phyloP scores from a whole-genome alignment of 1,140 invertebrate species.

The Drosophila aff. region DNA sequence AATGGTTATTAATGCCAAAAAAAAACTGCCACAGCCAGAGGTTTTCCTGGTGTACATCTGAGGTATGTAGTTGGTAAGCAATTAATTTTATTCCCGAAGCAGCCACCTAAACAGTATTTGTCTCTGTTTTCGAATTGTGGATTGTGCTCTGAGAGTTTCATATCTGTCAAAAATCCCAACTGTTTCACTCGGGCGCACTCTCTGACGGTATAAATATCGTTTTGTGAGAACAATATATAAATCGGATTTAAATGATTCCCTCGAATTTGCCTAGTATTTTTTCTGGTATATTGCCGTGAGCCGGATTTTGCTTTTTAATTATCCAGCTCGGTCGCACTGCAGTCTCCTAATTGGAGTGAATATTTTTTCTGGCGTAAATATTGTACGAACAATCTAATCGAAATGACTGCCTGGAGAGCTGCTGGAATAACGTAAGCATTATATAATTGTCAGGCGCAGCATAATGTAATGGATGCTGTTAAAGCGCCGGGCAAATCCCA shows the following conservation, averaged over 20 bases:
- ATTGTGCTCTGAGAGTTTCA: neutral
- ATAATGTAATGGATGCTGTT: neutral
- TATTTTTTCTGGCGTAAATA: constrained; percentile 31
- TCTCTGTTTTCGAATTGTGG: no score
- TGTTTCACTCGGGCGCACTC: neutral
- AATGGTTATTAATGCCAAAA: no score
- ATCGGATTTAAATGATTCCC: neutral
- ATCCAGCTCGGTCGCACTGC: neutral
- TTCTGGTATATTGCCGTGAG: neutral
- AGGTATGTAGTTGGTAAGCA: no score
- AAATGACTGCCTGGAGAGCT: constrained; percentile 88
- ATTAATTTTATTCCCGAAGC: no score
- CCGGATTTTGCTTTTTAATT: neutral
- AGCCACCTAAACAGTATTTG: no score
- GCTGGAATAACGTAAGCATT: constrained; percentile 88
- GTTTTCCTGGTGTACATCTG: no score
- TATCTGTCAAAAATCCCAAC: neutral
- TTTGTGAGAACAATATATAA: neutral
- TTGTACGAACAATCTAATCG: constrained; percentile 54
- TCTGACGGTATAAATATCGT: neutral
- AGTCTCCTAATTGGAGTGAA: constrained; percentile 8
- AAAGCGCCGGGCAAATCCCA: constrained; percentile 27
- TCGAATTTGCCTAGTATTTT: neutral
- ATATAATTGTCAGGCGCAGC: neutral
- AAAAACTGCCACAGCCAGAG: no score